Evolutionary conservation across 1,140 invertebrate species (phyloP).

Genomic region (Atta texana): DNA sequence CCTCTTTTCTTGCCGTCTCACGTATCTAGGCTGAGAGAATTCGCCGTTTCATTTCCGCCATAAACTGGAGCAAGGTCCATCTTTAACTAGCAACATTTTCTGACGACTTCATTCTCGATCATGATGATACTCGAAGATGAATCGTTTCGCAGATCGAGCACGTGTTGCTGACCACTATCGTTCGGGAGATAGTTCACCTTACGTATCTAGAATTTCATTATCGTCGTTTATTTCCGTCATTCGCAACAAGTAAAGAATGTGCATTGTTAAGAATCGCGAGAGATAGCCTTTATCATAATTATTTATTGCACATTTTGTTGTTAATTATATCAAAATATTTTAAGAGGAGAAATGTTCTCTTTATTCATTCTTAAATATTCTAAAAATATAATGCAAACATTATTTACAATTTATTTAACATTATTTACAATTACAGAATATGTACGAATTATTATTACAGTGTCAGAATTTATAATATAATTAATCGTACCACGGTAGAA

Average conservation of each 20-base stretch:
- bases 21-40: constrained; percentile 71
- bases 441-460: neutral
- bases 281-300: neutral
- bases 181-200: neutral
- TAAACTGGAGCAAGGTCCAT: constrained; percentile 72
- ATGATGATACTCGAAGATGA: constrained; percentile 25
- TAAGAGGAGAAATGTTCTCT: neutral
- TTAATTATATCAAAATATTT: neutral
- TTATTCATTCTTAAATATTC: neutral
- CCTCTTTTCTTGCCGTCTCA: constrained; percentile 30
- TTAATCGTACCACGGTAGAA: neutral
- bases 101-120: constrained; percentile 34
- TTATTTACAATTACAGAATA: constrained; percentile 6
- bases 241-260: neutral
- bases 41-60: constrained; percentile 67
- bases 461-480: neutral
- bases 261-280: neutral
- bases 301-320: neutral
- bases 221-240: neutral
- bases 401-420: constrained; percentile 8
- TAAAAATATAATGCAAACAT: constrained; percentile 13
- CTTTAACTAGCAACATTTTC: constrained; percentile 66
- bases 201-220: neutral
- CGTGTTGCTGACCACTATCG: neutral
- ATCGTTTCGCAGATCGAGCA: neutral